Conservation (phyloP, 2,797 vertebrate genomes). For the Hapalemur alaotrensis region DNA sequence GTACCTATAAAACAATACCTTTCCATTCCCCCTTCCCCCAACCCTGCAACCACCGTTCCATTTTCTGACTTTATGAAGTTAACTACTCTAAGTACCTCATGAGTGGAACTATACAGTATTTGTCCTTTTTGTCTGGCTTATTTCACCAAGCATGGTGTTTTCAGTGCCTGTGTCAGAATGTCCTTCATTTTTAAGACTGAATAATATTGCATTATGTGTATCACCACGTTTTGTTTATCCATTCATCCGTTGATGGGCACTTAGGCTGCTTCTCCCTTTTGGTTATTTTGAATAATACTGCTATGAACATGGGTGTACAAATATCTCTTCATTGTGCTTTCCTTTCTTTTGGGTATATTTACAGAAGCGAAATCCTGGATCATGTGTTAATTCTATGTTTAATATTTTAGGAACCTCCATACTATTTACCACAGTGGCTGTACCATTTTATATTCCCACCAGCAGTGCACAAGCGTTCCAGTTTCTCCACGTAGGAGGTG, state of each 20-base stretch:
- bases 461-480: background rate
- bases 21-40: accelerated
- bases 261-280: background rate
- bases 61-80: background rate
- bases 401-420: background rate
- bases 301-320: background rate
- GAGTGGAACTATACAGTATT: background rate
- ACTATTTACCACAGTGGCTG: background rate
- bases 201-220: background rate
- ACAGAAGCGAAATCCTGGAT: background rate
- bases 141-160: background rate
- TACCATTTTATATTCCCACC: background rate
- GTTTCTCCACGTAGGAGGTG: background rate
- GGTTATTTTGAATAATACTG: background rate
- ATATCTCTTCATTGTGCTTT: background rate
- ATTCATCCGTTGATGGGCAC: no score
- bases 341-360: background rate
- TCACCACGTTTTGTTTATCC: background rate
- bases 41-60: background rate
- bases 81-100: background rate
- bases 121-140: background rate
- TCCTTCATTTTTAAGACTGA: background rate
- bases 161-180: background rate
- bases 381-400: background rate
- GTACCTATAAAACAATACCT: background rate